A percentile compares a stretch with the other conserved stretches of the same genome.
phyloP scores from a whole-genome alignment of 2,113 vertebrate species.

The Chloebia gouldiae region DNA sequence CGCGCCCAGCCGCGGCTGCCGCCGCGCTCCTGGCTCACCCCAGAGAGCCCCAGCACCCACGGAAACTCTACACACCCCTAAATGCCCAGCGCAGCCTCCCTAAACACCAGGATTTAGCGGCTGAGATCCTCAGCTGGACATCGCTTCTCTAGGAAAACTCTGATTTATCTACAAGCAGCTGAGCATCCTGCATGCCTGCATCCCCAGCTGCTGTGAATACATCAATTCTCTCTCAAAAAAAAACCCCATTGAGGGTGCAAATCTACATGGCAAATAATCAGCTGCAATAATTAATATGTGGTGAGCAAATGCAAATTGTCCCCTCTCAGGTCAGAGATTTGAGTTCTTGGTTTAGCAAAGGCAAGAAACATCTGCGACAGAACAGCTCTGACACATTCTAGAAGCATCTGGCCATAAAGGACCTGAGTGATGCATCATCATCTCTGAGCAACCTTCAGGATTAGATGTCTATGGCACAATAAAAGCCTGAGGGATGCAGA shows the following conservation, averaged over 20 bases:
- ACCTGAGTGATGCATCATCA: not conserved
- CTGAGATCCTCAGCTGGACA: not conserved
- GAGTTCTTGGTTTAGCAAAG: not conserved
- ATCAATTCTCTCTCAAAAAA: too few species aligned
- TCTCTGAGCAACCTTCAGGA: not conserved
- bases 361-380: not conserved
- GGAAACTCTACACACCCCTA: accelerated
- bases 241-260: accelerated
- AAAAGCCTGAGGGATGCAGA: not conserved
- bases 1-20: accelerated
- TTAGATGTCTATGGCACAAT: not conserved
- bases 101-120: accelerated
- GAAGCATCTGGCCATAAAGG: not conserved
- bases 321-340: not conserved
- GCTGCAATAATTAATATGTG: not conserved
- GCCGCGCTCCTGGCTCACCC: accelerated
- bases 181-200: not conserved
- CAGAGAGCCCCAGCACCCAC: accelerated
- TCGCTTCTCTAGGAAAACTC: not conserved
- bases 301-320: not conserved
- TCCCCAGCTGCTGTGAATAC: not conserved
- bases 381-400: not conserved
- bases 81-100: not conserved
- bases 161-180: not conserved
- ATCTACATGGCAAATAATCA: not conserved